Evolutionary conservation across 1,140 invertebrate genomes (phyloP), one percentile per base, ranked within the genome.

Genomic region (Drosophila insularis): DNA sequence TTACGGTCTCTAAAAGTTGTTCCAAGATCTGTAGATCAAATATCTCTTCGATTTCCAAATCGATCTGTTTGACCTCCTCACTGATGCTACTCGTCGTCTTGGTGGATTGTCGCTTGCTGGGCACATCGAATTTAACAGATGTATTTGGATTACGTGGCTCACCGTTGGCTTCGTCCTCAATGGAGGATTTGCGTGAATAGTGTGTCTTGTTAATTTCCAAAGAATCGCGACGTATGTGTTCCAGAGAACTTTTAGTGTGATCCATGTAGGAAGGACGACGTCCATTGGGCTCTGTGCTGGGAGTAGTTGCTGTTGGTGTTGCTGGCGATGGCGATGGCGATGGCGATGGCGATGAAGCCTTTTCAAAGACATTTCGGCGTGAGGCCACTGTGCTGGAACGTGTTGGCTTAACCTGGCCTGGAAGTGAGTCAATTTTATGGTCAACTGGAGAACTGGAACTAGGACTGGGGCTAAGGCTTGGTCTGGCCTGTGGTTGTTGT

Each of bases 1-100:
- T 94, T 32, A 96, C 94, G 81, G 94, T 95, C 91, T 96, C 95
- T 86, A 96, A 92, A 93, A 96, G 93, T 92, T 93, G 92, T 91
- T 96, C 95, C 53, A 96, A 92, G 65, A 95, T 89, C 79, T 93
- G 92, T 63, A 96, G 79, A 74, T 96, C 95, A 69, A 94, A 95
- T 67, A 96, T 95, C 68, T 95, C 94, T 87, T 96, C 95, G 65
- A 96, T 94, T 64, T 94, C 76, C 8, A 35, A 14, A 6, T 77
- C 74, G 31, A 5, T 74, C 43, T 1, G 31, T 19, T 32, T 77
- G 74, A 43, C 0, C 10, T 4, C 61, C 7, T 50, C 43, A 19
- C 17, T 50, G 7, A 50, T 21, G 43, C 58, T 11, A 19, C 53
- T 76, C 1, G 66, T 23, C 1, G 59, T 68, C 70, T 14, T 93